Conservation (phyloP, 2,797 vertebrate genomes). For the Heliangelus exortis region DNA sequence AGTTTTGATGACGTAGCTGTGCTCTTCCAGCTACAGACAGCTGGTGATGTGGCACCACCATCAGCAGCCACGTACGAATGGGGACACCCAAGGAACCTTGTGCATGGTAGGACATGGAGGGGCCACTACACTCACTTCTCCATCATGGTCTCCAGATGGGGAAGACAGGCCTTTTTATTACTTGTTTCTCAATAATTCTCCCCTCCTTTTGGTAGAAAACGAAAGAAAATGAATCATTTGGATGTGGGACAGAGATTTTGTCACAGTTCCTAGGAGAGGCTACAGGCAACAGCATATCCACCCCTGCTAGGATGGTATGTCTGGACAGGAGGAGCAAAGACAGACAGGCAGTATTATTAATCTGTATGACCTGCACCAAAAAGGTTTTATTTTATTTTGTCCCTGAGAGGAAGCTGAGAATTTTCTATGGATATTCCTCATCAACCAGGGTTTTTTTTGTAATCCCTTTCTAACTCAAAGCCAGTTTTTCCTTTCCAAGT, state of each 20-base stretch:
- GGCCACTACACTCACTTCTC: accelerated
- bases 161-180: background rate
- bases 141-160: background rate
- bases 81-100: background rate
- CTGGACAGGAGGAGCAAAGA: background rate
- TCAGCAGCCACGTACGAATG: accelerated
- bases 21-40: background rate
- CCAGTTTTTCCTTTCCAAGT: background rate
- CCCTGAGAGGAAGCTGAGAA: background rate
- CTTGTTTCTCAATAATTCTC: background rate
- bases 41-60: background rate
- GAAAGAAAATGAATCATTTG: background rate
- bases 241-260: background rate
- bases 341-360: background rate
- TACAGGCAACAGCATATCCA: background rate
- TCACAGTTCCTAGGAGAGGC: background rate
- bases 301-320: accelerated
- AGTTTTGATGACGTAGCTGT: background rate
- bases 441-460: accelerated
- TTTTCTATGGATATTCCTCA: background rate
- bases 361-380: background rate
- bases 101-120: background rate
- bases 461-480: background rate
- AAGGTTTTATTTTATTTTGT: background rate
- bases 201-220: background rate